A percentile compares a stretch with the other conserved stretches of the same genome.
These are phyloP conservation scores for Pelodytes ibericus DNA, from an alignment of 2,797 vertebrate species.

Conservation along the genomic window DNA sequence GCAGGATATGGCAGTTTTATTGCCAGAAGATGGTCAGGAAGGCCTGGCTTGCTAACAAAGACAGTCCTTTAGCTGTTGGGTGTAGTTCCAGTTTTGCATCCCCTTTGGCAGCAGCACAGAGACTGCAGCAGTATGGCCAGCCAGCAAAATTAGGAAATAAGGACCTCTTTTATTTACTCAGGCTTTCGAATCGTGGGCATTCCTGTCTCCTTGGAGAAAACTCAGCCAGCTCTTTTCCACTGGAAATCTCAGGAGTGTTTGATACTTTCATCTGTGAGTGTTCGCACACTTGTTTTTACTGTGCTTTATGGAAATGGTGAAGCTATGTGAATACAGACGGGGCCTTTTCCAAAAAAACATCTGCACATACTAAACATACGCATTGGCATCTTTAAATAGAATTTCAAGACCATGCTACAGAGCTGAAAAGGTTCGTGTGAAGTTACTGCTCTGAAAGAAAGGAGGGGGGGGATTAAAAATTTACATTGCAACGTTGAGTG, in stretches of 20 bases:
- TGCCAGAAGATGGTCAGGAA: slow-evolving; percentile 98
- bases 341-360: slow-evolving; percentile 70
- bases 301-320: slow-evolving; percentile 82
- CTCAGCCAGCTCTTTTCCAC: slow-evolving; percentile 80
- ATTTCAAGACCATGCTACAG: slow-evolving; percentile 58
- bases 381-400: slow-evolving; percentile 77
- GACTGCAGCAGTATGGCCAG: slow-evolving; percentile 89
- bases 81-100: slow-evolving; percentile 97
- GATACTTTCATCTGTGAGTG: slow-evolving; percentile 87
- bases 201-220: slow-evolving; percentile 95
- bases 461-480: slow-evolving; percentile 69
- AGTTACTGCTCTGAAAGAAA: slow-evolving; percentile 66
- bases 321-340: slow-evolving; percentile 69
- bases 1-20: slow-evolving; percentile 86
- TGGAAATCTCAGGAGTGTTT: slow-evolving; percentile 76
- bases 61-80: slow-evolving; percentile 98
- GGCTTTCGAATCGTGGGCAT: slow-evolving; percentile 95
- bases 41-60: slow-evolving; percentile 98
- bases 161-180: slow-evolving; percentile 99
- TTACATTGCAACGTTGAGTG: slow-evolving; percentile 69
- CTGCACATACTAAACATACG: slow-evolving; percentile 72
- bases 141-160: slow-evolving; percentile 96
- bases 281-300: slow-evolving; percentile 95
- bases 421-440: slow-evolving; percentile 58
- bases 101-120: slow-evolving; percentile 97